These are phyloP conservation scores for Amblyjoppa proteus DNA, from an alignment of 2,888 invertebrate species.

Conservation along the genomic window DNA sequence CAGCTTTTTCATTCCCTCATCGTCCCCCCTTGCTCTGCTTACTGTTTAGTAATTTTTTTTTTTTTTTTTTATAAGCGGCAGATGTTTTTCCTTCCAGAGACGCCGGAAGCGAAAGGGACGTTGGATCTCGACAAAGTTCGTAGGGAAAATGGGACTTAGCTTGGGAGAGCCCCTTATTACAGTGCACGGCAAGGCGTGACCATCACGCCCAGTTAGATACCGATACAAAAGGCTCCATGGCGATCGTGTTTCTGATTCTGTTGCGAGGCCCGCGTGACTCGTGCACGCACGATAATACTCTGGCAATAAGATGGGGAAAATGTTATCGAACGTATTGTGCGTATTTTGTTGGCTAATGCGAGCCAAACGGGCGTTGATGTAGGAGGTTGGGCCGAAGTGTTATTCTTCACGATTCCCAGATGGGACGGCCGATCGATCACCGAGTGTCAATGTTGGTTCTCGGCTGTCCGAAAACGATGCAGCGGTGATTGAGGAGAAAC, in stretches of 20 bases:
- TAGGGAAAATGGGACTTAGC: slow-evolving; percentile 6
- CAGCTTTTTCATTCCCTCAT: slow-evolving; percentile 16
- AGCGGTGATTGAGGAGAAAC: slow-evolving; percentile 30
- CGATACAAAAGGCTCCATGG: slow-evolving; percentile 14
- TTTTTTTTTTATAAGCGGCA: slow-evolving; percentile 54
- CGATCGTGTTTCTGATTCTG: slow-evolving; percentile 1
- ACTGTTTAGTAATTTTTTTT: slow-evolving; percentile 38
- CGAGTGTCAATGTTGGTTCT: background rate
- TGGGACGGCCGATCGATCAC: slow-evolving; percentile 43
- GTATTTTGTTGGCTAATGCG: slow-evolving; percentile 10
- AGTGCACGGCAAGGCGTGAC: slow-evolving; percentile 29
- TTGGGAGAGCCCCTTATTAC: slow-evolving; percentile 13
- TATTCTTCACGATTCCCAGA: background rate
- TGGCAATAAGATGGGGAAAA: background rate
- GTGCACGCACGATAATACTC: background rate
- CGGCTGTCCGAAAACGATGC: slow-evolving; percentile 19
- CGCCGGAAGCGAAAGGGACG: slow-evolving; percentile 9
- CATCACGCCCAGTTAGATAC: slow-evolving; percentile 23
- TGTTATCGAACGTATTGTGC: slow-evolving; percentile 7
- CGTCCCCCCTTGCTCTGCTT: background rate
- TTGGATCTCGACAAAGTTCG: slow-evolving; percentile 15
- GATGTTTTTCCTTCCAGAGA: slow-evolving; percentile 47
- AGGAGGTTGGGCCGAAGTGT: background rate
- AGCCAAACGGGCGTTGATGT: background rate
- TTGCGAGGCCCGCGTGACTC: background rate